phyloP scores from a whole-genome alignment of 2,113 vertebrate genomes.

The Callipepla squamata region DNA sequence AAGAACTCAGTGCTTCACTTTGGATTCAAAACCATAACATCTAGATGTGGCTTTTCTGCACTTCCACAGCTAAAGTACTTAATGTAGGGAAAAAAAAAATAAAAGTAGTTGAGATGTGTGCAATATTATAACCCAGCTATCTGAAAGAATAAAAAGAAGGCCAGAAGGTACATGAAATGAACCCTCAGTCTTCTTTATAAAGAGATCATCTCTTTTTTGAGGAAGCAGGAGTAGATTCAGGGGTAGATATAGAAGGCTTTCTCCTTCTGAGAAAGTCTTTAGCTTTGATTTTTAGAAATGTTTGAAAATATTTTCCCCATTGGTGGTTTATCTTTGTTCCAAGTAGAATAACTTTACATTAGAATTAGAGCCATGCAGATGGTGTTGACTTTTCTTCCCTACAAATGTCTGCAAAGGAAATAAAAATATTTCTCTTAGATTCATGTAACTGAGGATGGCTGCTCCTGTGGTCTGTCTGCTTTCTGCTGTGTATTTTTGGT shows the following conservation, averaged over 20 bases:
- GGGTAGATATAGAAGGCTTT: not conserved
- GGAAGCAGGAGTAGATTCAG: not conserved
- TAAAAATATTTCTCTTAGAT: conserved; percentile 45
- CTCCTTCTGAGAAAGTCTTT: not conserved
- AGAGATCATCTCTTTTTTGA: not conserved
- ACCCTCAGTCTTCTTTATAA: not conserved
- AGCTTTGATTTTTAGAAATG: conserved; percentile 6
- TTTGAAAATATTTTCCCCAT: not conserved
- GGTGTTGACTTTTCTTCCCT: conserved; percentile 37
- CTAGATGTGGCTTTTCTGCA: not conserved
- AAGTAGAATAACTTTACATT: conserved; percentile 43
- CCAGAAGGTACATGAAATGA: not conserved
- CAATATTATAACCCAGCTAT: not conserved
- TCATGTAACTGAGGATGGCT: not conserved
- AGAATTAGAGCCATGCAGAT: conserved; percentile 50
- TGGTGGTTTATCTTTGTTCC: conserved; percentile 10
- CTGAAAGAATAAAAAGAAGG: not conserved
- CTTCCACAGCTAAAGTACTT: not conserved
- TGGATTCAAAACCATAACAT: not conserved
- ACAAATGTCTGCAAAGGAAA: conserved; percentile 39
- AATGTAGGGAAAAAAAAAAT: not conserved
- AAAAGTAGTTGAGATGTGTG: not conserved
- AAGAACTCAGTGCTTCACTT: not conserved
- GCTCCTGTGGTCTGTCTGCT: not conserved
- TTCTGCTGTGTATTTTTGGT: not conserved